Percentiles rank a stretch among this genome's conserved stretches.
These are phyloP conservation scores for Batillaria attramentaria DNA, from an alignment of 1,140 invertebrate species.

Conservation along the genomic window DNA sequence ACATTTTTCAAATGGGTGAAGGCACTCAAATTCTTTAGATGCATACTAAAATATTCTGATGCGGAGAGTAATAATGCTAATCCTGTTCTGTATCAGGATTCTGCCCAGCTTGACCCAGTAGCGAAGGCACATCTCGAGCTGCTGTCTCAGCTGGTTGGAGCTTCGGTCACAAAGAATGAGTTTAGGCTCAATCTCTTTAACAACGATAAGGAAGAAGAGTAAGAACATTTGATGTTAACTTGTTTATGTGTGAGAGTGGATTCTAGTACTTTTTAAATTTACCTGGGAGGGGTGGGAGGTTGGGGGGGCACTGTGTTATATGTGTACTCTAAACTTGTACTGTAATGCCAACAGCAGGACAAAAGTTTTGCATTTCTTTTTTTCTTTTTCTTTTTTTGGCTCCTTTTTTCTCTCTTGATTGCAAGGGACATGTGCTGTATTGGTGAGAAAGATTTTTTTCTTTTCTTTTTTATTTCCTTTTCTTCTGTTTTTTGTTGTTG, in stretches of 20 bases:
- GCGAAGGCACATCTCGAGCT: slow-evolving; percentile 71
- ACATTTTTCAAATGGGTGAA: not conserved
- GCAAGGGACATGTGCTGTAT: no score
- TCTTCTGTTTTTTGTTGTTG: not conserved
- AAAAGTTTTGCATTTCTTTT: not conserved
- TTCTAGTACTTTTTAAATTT: not conserved
- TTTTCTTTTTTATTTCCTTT: not conserved
- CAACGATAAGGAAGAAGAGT: slow-evolving; percentile 70
- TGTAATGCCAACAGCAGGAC: not conserved
- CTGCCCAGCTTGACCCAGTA: slow-evolving; percentile 64
- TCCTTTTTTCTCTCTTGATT: not conserved
- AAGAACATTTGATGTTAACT: slow-evolving; percentile 31
- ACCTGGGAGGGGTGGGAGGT: not conserved
- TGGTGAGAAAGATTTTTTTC: no score
- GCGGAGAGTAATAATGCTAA: not conserved
- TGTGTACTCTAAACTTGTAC: not conserved
- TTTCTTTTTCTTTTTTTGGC: not conserved
- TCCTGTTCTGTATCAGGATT: slow-evolving; percentile 52
- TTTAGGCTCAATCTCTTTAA: slow-evolving; percentile 70
- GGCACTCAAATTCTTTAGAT: not conserved
- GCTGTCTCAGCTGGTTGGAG: slow-evolving; percentile 68
- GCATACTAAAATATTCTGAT: no score
- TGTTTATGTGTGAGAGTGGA: not conserved
- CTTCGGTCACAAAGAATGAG: slow-evolving; percentile 56
- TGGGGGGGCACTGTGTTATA: not conserved